Conservation (phyloP, 2,888 invertebrate species). For the Clanis bilineata region DNA sequence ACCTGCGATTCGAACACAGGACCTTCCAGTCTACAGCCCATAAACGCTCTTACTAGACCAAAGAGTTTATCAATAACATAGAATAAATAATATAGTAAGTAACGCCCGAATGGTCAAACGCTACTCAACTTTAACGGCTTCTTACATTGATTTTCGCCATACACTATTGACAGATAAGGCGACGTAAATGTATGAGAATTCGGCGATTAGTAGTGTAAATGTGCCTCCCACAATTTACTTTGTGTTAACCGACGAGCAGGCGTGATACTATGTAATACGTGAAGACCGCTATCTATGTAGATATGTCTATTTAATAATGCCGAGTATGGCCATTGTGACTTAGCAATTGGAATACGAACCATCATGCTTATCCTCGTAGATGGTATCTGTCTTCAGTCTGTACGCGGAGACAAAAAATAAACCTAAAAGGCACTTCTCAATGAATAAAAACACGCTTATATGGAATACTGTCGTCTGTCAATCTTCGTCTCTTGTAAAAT, state of each 20-base stretch:
- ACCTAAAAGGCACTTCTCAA: conserved; percentile 2
- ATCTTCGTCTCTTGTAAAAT: background rate
- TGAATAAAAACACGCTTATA: conserved; percentile 2
- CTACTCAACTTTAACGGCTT: too few species aligned
- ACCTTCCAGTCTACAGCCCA: too few species aligned
- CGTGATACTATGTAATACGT: background rate
- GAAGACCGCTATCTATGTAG: conserved; percentile 3
- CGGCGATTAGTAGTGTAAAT: too few species aligned
- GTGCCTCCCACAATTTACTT: background rate
- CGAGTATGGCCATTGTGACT: conserved; percentile 9
- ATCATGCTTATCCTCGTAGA: background rate
- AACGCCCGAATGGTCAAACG: too few species aligned
- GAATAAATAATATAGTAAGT: too few species aligned
- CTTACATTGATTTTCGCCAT: too few species aligned
- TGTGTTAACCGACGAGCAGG: background rate
- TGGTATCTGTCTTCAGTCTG: conserved; percentile 1
- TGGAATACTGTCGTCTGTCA: conserved; percentile 8
- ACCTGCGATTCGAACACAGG: too few species aligned
- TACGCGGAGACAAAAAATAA: background rate
- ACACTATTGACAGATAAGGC: too few species aligned
- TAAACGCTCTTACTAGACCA: too few species aligned
- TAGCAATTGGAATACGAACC: conserved; percentile 16
- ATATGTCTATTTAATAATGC: conserved; percentile 5
- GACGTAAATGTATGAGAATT: too few species aligned
- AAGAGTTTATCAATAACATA: too few species aligned